Evolutionary conservation across 2,113 vertebrate genomes (phyloP).

Genomic region (Stictonetta naevosa): DNA sequence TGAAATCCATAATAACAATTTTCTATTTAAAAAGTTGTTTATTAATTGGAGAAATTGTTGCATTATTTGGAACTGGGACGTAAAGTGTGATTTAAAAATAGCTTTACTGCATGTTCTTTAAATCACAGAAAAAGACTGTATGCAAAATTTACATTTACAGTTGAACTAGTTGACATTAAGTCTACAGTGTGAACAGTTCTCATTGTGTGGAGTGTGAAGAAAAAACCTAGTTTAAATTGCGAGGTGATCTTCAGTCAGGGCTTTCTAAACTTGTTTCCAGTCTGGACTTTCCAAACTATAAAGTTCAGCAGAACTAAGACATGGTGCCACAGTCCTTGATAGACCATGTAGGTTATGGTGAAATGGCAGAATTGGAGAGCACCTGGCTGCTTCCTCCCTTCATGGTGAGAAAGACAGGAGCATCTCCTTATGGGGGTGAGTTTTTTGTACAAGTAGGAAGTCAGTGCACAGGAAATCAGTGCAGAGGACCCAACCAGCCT

Average conservation of each 20-base stretch:
- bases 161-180: neutral
- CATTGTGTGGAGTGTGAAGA: neutral
- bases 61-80: neutral
- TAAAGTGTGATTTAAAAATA: neutral
- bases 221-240: neutral
- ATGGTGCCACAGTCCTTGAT: neutral
- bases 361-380: neutral
- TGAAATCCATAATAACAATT: neutral
- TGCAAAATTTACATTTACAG: neutral
- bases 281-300: neutral
- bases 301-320: neutral
- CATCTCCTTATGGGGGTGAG: neutral
- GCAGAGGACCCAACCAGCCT: neutral
- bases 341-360: neutral
- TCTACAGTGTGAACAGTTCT: neutral
- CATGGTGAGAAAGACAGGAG: neutral
- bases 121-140: neutral
- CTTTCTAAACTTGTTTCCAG: neutral
- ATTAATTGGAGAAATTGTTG: neutral
- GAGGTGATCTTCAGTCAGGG: neutral
- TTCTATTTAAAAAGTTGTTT: neutral
- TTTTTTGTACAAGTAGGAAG: neutral
- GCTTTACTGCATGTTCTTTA: neutral
- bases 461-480: rapidly evolving
- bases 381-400: neutral